Percentiles rank a stretch among this genome's conserved stretches.
Evolutionary conservation across 2,113 vertebrate species (phyloP).

Genomic region (Aythya baeri): DNA sequence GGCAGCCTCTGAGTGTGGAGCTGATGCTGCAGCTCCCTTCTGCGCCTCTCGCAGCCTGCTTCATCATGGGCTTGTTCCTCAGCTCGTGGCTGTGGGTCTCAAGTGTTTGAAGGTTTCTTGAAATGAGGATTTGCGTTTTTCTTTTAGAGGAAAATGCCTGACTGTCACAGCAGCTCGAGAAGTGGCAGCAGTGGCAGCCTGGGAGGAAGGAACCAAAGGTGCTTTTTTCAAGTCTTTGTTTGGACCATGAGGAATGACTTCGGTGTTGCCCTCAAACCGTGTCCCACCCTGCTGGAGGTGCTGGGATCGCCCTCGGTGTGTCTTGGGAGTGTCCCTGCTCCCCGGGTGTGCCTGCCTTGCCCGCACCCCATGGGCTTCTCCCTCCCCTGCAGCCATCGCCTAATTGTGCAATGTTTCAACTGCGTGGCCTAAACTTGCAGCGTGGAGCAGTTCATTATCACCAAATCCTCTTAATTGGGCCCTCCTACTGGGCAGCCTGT

Average conservation of each 20-base stretch:
- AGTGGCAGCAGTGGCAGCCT: background rate
- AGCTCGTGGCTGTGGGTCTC: background rate
- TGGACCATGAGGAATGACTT: background rate
- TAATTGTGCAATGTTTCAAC: conserved; percentile 23
- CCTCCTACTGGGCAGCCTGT: conserved; percentile 8
- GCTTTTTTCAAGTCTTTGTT: background rate
- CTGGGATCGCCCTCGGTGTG: background rate
- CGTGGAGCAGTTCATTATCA: background rate
- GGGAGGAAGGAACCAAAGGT: background rate
- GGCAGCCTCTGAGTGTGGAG: background rate
- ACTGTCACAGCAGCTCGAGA: background rate
- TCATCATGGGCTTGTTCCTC: background rate
- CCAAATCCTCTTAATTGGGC: conserved; percentile 16
- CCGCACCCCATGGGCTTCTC: background rate
- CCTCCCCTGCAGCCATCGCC: background rate
- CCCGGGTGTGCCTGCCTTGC: rapidly evolving
- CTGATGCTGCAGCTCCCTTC: background rate
- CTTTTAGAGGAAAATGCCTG: background rate
- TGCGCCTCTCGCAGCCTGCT: background rate
- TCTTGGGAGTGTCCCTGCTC: background rate
- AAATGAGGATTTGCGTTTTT: background rate
- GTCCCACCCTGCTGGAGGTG: background rate
- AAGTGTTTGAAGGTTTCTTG: background rate
- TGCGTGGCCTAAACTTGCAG: background rate
- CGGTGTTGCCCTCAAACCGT: background rate